Base-by-base conservation (phyloP, 2,113 vertebrate genomes). In the Actinemys pallida region DNA sequence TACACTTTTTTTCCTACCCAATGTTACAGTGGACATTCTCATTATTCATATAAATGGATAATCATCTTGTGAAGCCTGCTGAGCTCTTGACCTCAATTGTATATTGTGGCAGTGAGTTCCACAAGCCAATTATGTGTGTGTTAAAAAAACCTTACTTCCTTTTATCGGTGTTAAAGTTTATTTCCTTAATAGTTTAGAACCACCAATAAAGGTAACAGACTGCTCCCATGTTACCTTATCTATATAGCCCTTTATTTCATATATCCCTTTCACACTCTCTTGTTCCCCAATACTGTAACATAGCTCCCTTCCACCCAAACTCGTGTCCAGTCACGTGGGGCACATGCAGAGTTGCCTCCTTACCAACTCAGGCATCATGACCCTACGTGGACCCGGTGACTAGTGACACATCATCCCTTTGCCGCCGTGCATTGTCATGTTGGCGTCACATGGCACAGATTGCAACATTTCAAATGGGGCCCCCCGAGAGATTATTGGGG, bases 371-470 rank as follows among this genome's bases (percentile, higher is more conserved):
- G n/a, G 9, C 69, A 72, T n/a, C n/a, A 39, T 8, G 4, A 72
- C 17, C 14, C 35, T 10, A 17, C 5, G 16, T 31, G 13, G 31
- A 35, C 62, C 12, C 31, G 2, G 31, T 0, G 13, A 29, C 31
- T 16, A 14, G 2, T n/a, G 35, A 69, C 65, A 69, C 35, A 35
- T n/a, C n/a, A 6, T 31, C 65, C 19, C 16, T 35, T 8, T 8
- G 35, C 17, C 35, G 25, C 56, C 5, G 25, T 29, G 56, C 56
- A 27, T 24, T 57, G 5, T 11, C 17, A 53, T 17, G 52, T 53
- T 53, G 50, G 50, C 13, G 4, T 56, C 54, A 56, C 2, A 5
- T 53, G 52, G 52, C 52, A 53, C 17, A 54, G 20, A 20, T 9
- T 54, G 53, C 27, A 29, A 29, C 35, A 69, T n/a, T 35, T 69